These are phyloP conservation scores for Helogale parvula DNA, from an alignment of 2,113 vertebrate species.

Conservation along the genomic window DNA sequence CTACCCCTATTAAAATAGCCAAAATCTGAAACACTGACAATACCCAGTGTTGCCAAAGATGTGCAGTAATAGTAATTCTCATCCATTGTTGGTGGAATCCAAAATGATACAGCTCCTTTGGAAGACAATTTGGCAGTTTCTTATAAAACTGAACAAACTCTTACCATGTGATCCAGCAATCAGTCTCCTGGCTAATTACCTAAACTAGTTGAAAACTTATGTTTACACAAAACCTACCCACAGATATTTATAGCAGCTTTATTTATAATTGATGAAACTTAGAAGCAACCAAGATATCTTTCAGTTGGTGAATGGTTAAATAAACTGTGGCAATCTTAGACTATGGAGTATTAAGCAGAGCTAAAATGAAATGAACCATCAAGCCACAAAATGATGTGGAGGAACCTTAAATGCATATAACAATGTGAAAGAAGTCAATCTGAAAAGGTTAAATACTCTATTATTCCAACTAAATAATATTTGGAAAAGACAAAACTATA, in stretches of 20 bases:
- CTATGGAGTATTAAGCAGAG: neutral
- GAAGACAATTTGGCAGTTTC: neutral
- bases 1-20: neutral
- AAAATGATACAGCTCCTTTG: neutral
- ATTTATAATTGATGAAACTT: neutral
- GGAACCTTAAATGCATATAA: neutral
- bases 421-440: neutral
- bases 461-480: neutral
- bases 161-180: neutral
- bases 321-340: neutral
- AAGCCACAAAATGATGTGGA: neutral
- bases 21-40: neutral
- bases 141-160: neutral
- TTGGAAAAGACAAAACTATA: neutral
- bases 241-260: neutral
- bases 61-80: neutral
- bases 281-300: neutral
- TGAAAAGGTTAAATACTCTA: neutral
- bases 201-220: neutral
- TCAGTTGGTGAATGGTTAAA: neutral
- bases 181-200: neutral
- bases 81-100: neutral
- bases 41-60: neutral
- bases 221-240: neutral
- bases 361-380: neutral